phyloP scores from a whole-genome alignment of 2,888 invertebrate genomes.

The Stenodera caucasica region DNA sequence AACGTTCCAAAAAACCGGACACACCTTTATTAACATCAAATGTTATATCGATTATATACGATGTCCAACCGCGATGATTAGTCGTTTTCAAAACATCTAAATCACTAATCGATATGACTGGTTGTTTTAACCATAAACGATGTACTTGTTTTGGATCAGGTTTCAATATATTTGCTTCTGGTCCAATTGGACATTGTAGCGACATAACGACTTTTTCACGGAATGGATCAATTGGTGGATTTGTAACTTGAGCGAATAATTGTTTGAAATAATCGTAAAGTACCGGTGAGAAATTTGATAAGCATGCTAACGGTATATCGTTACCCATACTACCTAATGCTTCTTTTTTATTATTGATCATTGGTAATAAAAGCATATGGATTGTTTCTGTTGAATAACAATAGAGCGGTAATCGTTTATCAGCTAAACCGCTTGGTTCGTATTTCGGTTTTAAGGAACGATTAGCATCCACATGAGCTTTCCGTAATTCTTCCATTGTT shows the following conservation, averaged over 20 bases:
- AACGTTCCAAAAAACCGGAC: constrained; percentile 74
- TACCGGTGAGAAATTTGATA: constrained; percentile 93
- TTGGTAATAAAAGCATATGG: constrained; percentile 90
- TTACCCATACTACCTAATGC: constrained; percentile 99
- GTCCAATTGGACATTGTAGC: constrained; percentile 94
- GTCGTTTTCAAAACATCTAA: constrained; percentile 84
- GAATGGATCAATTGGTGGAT: constrained; percentile 99
- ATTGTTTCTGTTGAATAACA: constrained; percentile 96
- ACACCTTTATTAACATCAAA: constrained; percentile 78
- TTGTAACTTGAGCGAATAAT: constrained; percentile 98
- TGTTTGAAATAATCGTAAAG: constrained; percentile 99
- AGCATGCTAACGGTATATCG: constrained; percentile 95
- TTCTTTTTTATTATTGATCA: constrained; percentile 93
- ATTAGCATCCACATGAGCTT: constrained; percentile 60
- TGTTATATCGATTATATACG: constrained; percentile 80
- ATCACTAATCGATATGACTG: constrained; percentile 90
- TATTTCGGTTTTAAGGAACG: constrained; percentile 53
- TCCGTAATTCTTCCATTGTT: constrained; percentile 76
- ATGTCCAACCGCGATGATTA: constrained; percentile 85
- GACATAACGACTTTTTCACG: constrained; percentile 99
- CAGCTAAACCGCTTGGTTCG: constrained; percentile 64
- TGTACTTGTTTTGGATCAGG: constrained; percentile 84
- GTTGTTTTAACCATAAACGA: constrained; percentile 90
- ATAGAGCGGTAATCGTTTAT: constrained; percentile 85
- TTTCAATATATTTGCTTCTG: constrained; percentile 90